These are phyloP conservation scores for Ruditapes philippinarum DNA, from an alignment of 1,140 invertebrate genomes.

Conservation along the genomic window DNA sequence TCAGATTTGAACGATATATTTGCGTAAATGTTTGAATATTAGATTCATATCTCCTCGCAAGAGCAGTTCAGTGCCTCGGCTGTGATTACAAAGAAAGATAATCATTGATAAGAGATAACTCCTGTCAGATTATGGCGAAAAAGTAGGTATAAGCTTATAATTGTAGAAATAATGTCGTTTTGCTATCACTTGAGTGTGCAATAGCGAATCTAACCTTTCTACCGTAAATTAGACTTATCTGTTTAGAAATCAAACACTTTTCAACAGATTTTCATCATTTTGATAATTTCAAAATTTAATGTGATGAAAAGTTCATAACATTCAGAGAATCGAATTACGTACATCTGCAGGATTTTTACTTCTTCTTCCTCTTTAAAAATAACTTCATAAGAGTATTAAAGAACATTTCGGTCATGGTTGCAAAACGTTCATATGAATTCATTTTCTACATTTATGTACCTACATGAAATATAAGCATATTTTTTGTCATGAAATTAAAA, in stretches of 20 bases:
- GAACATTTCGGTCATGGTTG: no score
- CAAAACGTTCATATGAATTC: no score
- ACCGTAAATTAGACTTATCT: background rate
- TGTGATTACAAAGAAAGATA: conserved; percentile 24
- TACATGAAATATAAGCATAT: no score
- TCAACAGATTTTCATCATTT: conserved; percentile 14
- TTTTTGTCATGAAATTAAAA: no score
- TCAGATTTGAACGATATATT: conserved; percentile 7
- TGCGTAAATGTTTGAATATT: conserved; percentile 28
- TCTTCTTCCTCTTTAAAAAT: no score
- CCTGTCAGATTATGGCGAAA: background rate
- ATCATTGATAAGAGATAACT: background rate
- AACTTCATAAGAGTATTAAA: no score
- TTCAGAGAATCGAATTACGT: background rate
- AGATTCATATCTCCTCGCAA: conserved; percentile 22
- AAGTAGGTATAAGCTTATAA: background rate
- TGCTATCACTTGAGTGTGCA: background rate
- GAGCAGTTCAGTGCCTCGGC: background rate
- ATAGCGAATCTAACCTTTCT: conserved; percentile 11
- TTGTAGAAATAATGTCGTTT: background rate
- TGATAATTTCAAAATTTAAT: background rate
- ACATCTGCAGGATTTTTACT: background rate
- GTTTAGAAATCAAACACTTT: background rate
- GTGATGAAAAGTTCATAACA: background rate
- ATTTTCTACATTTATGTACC: no score